These are phyloP conservation scores for Austrofundulus limnaeus DNA, from an alignment of 2,113 vertebrate genomes.

Conservation along the genomic window DNA sequence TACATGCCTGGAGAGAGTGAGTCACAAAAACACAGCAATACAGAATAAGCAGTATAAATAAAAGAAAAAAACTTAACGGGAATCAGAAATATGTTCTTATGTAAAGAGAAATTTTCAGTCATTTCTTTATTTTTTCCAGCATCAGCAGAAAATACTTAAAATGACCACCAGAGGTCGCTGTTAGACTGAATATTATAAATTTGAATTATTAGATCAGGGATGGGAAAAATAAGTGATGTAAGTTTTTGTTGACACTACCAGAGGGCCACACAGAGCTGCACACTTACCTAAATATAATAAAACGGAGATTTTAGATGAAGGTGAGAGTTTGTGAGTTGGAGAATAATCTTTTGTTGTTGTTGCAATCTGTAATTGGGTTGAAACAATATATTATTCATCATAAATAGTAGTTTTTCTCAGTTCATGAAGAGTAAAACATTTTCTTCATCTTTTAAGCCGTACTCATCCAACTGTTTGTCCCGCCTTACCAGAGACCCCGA, in stretches of 20 bases:
- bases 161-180: constrained; percentile 37
- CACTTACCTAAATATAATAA: no score
- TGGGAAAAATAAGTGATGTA: no score
- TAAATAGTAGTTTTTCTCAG: no score
- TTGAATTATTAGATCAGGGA: not conserved
- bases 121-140: no score
- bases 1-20: constrained; percentile 96
- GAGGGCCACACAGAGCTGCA: no score
- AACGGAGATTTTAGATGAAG: no score
- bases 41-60: not conserved
- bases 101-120: no score
- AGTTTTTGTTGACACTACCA: no score
- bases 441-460: no score
- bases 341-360: not conserved
- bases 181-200: constrained; percentile 11
- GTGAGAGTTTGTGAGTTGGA: no score
- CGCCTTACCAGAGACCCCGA: constrained; percentile 87
- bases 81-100: not conserved
- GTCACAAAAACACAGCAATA: constrained; percentile 49
- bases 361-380: not conserved
- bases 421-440: no score
- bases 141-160: constrained; percentile 1
- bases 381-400: not conserved
- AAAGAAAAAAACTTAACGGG: not conserved
- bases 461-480: not conserved